Conservation (phyloP, 2,113 vertebrate genomes). For the Macroglossus sobrinus region DNA sequence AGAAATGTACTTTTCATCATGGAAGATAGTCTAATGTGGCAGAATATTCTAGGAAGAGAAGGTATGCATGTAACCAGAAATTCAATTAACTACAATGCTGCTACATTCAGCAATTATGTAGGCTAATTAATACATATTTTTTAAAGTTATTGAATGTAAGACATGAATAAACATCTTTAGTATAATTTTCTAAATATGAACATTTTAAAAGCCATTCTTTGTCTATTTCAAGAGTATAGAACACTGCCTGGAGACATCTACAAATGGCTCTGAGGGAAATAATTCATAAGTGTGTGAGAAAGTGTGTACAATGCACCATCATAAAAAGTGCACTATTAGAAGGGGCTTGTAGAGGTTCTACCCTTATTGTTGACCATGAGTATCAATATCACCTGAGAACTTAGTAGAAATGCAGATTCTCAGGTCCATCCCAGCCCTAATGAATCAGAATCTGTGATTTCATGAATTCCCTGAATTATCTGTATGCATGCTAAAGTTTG, state of each 20-base stretch:
- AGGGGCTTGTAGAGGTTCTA: not conserved
- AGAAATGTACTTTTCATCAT: not conserved
- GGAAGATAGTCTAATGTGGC: not conserved
- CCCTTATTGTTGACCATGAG: not conserved
- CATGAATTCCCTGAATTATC: not conserved
- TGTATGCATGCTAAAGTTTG: not conserved
- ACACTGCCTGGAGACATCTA: not conserved
- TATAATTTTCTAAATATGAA: not conserved
- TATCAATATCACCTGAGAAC: not conserved
- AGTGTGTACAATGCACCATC: not conserved
- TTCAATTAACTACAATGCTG: not conserved
- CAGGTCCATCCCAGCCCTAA: not conserved
- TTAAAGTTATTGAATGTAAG: not conserved
- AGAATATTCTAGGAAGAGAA: not conserved
- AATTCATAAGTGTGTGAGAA: not conserved
- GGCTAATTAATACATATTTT: conserved; percentile 6
- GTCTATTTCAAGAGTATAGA: not conserved
- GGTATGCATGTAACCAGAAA: not conserved
- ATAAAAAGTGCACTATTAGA: not conserved
- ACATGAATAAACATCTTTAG: not conserved
- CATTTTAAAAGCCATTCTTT: not conserved
- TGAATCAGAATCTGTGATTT: not conserved
- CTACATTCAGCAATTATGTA: not conserved
- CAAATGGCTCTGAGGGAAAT: conserved; percentile 5
- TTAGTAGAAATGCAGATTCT: not conserved